Conservation (phyloP, 2,113 vertebrate species). For the Gavialis gangeticus region DNA sequence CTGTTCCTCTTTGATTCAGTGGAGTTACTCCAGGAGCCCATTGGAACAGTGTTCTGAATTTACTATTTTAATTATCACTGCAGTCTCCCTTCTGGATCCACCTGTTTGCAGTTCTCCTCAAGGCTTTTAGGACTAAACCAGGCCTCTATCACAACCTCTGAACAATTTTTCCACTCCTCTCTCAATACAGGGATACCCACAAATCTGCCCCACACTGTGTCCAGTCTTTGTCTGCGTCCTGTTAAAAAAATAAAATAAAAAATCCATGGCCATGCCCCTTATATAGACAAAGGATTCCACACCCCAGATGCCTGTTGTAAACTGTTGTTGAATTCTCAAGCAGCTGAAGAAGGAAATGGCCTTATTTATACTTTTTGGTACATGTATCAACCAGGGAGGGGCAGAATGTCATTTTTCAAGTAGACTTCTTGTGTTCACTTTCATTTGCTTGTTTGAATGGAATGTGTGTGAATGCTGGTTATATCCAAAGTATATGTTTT, state of each 20-base stretch:
- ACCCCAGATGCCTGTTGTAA: background rate
- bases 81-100: background rate
- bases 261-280: background rate
- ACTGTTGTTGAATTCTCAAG: background rate
- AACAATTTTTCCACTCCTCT: background rate
- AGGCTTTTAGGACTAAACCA: background rate
- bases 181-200: accelerated
- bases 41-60: background rate
- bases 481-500: background rate
- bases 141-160: background rate
- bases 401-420: background rate
- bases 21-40: background rate
- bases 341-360: background rate
- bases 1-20: background rate
- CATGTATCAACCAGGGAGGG: background rate
- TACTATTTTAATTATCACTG: background rate
- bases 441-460: background rate
- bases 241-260: no score
- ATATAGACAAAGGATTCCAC: background rate
- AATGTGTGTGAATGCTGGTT: background rate
- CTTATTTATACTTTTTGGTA: background rate
- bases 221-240: background rate
- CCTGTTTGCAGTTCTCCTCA: background rate
- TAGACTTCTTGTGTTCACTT: background rate
- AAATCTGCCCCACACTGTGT: background rate